These are phyloP conservation scores for Cephus cinctus DNA, from an alignment of 1,140 invertebrate species.

Conservation along the genomic window DNA sequence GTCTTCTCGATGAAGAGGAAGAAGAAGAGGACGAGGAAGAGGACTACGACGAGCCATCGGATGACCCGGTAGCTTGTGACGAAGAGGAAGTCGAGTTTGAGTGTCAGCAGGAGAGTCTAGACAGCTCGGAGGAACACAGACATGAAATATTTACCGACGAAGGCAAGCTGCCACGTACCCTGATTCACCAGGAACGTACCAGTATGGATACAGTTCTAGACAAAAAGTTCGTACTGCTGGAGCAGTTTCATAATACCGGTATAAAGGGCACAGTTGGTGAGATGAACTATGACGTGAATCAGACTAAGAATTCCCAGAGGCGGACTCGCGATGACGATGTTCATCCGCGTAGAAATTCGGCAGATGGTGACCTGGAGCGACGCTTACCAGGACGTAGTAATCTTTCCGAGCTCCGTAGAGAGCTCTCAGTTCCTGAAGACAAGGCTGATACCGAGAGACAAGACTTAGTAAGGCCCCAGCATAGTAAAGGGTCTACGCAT, in stretches of 20 bases:
- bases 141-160: slow-evolving; percentile 8
- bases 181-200: slow-evolving; percentile 12
- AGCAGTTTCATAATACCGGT: slow-evolving; percentile 7
- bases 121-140: neutral
- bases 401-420: slow-evolving; percentile 23
- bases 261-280: slow-evolving; percentile 6
- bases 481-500: slow-evolving; percentile 10
- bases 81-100: slow-evolving; percentile 2
- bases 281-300: slow-evolving; percentile 19
- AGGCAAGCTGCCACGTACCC: slow-evolving; percentile 8
- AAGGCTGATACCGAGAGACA: slow-evolving; percentile 39
- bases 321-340: too few species aligned
- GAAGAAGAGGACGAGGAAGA: slow-evolving; percentile 9
- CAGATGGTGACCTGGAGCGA: too few species aligned
- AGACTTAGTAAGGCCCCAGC: slow-evolving; percentile 28
- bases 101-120: neutral
- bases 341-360: too few species aligned
- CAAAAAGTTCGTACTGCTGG: slow-evolving; percentile 22
- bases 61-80: too few species aligned
- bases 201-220: slow-evolving; percentile 21
- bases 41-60: slow-evolving; percentile 14
- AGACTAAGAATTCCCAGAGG: too few species aligned
- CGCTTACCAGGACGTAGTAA: slow-evolving; percentile 27
- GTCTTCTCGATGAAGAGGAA: neutral
- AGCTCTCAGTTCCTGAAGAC: slow-evolving; percentile 38